A percentile compares a stretch with the other conserved stretches of the same genome.
phyloP scores from a whole-genome alignment of 2,797 vertebrate species.

The Crax fasciolata region DNA sequence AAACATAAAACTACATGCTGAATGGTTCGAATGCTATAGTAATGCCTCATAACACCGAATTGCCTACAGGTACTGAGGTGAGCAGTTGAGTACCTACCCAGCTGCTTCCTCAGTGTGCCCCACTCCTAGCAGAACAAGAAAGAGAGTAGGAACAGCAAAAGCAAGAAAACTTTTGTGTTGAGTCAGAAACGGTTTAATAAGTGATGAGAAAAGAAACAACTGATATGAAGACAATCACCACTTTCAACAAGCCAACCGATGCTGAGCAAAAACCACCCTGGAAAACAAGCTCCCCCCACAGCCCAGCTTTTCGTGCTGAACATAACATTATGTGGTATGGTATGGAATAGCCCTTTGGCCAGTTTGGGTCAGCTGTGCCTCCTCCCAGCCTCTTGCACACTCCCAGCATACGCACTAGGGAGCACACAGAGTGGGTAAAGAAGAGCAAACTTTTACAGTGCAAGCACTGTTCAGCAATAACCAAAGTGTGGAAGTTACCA shows the following conservation, averaged over 20 bases:
- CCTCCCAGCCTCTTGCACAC: background rate
- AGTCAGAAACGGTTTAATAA: background rate
- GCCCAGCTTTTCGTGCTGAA: background rate
- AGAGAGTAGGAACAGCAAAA: background rate
- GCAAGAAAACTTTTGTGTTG: background rate
- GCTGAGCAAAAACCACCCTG: background rate
- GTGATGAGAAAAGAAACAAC: background rate
- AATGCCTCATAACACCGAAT: background rate
- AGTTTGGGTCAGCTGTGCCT: background rate
- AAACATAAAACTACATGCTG: background rate
- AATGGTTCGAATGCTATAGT: background rate
- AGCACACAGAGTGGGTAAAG: background rate
- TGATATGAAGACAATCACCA: background rate
- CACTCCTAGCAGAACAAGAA: background rate
- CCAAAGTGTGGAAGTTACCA: background rate
- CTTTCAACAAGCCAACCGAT: background rate
- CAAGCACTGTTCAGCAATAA: background rate
- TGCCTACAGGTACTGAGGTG: background rate
- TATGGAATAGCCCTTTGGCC: background rate
- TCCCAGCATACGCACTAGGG: accelerated
- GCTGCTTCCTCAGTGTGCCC: background rate
- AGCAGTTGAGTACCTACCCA: background rate
- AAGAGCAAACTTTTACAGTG: background rate
- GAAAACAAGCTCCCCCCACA: background rate
- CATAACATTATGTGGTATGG: accelerated